These are phyloP conservation scores for Idaea biselata DNA, from an alignment of 2,888 invertebrate species.

Conservation along the genomic window DNA sequence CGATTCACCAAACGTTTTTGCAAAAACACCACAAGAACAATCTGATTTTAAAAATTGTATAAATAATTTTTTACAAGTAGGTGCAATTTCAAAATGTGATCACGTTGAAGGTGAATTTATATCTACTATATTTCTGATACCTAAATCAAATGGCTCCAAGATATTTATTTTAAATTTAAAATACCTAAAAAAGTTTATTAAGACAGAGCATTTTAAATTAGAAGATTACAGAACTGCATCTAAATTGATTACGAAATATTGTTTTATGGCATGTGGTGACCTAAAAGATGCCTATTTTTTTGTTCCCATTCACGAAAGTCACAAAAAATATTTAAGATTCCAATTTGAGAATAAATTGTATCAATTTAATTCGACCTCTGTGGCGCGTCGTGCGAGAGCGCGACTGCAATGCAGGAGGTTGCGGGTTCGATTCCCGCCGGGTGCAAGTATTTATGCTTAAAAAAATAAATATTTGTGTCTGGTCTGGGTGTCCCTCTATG, in stretches of 20 bases:
- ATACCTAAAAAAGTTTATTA: background rate
- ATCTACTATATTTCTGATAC: constrained; percentile 12
- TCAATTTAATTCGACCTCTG: too few relatives aligned
- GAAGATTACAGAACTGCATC: background rate
- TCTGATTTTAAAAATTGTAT: background rate
- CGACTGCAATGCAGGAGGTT: too few relatives aligned
- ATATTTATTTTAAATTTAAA: constrained; percentile 9
- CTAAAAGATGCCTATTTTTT: too few relatives aligned
- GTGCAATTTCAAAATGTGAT: background rate
- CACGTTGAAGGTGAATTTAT: background rate
- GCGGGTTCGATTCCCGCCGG: too few relatives aligned
- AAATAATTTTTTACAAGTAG: background rate
- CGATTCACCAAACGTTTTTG: background rate
- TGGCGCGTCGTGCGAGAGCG: too few relatives aligned
- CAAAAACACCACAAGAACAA: background rate
- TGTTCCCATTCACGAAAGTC: too few relatives aligned
- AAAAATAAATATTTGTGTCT: too few relatives aligned
- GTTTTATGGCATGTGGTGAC: background rate
- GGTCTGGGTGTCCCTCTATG: too few relatives aligned
- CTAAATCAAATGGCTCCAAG: constrained; percentile 8
- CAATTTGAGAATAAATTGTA: background rate
- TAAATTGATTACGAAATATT: background rate
- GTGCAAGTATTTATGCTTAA: too few relatives aligned
- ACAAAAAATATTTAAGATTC: background rate
- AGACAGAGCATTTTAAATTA: background rate